Evolutionary conservation across 2,888 invertebrate genomes (phyloP), one percentile per base, ranked within the genome.

Genomic region (Stegana nigrithorax): DNA sequence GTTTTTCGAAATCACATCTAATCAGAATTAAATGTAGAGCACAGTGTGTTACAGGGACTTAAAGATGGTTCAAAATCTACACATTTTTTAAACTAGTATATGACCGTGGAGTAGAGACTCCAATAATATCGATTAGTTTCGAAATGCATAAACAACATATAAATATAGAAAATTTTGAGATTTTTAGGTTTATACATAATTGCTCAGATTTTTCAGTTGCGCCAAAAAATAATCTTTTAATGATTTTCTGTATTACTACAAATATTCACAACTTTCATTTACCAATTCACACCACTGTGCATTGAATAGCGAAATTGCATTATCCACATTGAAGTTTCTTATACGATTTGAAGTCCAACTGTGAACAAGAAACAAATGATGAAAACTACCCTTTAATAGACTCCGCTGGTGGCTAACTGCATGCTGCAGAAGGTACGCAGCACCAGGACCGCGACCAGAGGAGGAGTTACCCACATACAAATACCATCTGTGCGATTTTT

Each of bases 301-400:
- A 14, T 27, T 67, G 65, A 67, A 65, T 66, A 65, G 63, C 51
- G n/a, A 63, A 72, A 70, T 62, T 67, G 63, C 63, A 62, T 72
- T 67, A 70, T 68, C 62, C 64, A 36, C 32, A 10, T 55, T 55
- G 12, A 21, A 32, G 5, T 26, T 55, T 36, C 32, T 55, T 55
- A 55, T 55, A 32, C 66, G 63, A 65, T 70, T 69, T 68, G 60
- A 65, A 69, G 65, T 73, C 70, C 72, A 69, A 80, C 80, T 77
- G 75, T 69, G 77, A 74, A 67, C 64, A 68, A 73, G 68, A 72
- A 76, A 71, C 73, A 72, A 78, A 81, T 79, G 76, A 76, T 82
- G 76, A 81, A 83, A 85, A 83, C 84, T 84, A 85, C 83, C 85
- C 85, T 82, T 82, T 77, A 68, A 77, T 83, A 73, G 78, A 77